Base-by-base conservation (phyloP, 2,888 invertebrate genomes). In the Anoncus sp. region DNA sequence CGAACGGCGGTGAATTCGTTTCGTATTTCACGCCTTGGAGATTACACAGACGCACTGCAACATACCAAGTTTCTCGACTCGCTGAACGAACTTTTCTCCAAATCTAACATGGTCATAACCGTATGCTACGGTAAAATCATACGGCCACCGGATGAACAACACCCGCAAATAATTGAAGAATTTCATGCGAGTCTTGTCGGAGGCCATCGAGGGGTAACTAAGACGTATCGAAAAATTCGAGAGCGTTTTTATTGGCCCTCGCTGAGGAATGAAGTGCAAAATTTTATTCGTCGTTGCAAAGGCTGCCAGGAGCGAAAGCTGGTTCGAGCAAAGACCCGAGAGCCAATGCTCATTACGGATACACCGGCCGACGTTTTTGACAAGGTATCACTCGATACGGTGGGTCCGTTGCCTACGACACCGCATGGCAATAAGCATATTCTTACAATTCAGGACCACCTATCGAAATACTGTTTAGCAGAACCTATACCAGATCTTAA, bases 321-420 rank as follows among this genome's bases (percentile, higher is more conserved):
- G 0, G 77, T 74, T 0, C 49, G 77, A 3, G 59, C 66, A 0
- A 72, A 75, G 47, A 70, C 75, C 0, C 10, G 63, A 22, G 80
- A 81, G 35, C 82, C 84, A 0, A 67, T 86, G 80, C 60, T 82
- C 0, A 59, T 79, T 1, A 83, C 74, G 0, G 79, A 83, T 16
- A 81, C 75, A 0, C 80, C 78, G 0, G 53, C 66, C 0, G 70
- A 79, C 24, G 45, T 69, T 1, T 83, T 80, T 14, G 72, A 81
- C 5, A 81, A 81, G 9, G 67, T 79, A 0, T 80, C 79, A 0
- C 31, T 31, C 31, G 31, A 31, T 31, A 31, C 31, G 4, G 31
- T 31, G 7, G 73, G 76, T 0, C 75, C 74, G 14, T 24, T 75
- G 1, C 66, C 65, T 3, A 65, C 38, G 0, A 79, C 75, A 0